Conservation (phyloP, 2,888 invertebrate genomes). For the Dendrolimus pini region DNA sequence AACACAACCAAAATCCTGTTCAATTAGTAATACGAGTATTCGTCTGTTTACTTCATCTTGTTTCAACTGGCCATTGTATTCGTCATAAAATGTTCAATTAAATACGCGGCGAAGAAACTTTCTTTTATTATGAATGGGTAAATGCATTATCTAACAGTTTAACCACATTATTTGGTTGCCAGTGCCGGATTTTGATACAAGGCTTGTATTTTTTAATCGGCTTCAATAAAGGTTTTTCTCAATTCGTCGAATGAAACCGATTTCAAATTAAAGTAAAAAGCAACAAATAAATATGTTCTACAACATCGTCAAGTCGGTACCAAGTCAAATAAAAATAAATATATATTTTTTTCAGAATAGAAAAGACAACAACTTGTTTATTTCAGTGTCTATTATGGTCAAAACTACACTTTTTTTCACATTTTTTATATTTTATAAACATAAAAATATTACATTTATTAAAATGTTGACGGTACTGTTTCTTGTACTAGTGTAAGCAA, state of each 20-base stretch:
- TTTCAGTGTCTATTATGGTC: no score
- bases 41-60: background rate
- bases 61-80: background rate
- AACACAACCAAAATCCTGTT: background rate
- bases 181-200: constrained; percentile 17
- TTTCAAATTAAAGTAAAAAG: no score
- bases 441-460: no score
- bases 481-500: no score
- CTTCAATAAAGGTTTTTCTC: background rate
- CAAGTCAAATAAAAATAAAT: no score
- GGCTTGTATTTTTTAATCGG: constrained; percentile 11
- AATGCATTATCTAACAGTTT: constrained; percentile 32
- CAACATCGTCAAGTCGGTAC: no score
- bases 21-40: background rate
- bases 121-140: constrained; percentile 31
- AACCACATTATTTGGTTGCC: constrained; percentile 25
- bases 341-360: no score
- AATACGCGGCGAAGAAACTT: constrained; percentile 20
- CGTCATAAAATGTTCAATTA: constrained; percentile 1
- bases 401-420: no score
- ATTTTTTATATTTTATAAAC: no score
- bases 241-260: background rate
- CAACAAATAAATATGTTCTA: no score
- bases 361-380: no score
- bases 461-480: no score